Evolutionary conservation across 2,888 invertebrate species (phyloP).

Genomic region (Steinernema scapterisci): DNA sequence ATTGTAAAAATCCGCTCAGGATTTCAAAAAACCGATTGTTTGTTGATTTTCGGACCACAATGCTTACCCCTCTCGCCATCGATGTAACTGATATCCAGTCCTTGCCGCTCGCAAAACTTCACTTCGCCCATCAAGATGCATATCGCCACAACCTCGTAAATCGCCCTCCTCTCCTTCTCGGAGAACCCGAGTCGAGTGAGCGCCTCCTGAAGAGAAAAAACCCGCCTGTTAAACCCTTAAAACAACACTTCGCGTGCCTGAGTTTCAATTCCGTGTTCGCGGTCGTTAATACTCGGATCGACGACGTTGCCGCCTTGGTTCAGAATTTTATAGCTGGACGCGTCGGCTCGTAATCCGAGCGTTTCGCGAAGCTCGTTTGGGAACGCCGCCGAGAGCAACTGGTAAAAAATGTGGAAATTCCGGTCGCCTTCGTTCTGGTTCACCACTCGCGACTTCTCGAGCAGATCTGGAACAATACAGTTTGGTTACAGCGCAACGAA

Average conservation of each 20-base stretch:
- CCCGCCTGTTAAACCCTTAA: not conserved
- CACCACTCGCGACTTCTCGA: slow-evolving; percentile 73
- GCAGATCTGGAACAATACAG: slow-evolving; percentile 53
- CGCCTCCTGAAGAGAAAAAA: slow-evolving; percentile 45
- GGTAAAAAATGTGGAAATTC: slow-evolving; percentile 77
- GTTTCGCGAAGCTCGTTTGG: slow-evolving; percentile 33
- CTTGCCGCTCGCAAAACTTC: slow-evolving; percentile 60
- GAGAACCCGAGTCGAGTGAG: slow-evolving; percentile 53
- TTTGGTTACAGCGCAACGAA: not conserved
- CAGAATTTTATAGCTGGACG: slow-evolving; percentile 47
- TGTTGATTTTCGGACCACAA: no score
- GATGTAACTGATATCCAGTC: slow-evolving; percentile 60
- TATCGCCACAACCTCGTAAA: slow-evolving; percentile 55
- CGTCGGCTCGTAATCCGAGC: slow-evolving; percentile 37
- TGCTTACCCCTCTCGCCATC: slow-evolving; percentile 52
- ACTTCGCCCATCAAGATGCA: slow-evolving; percentile 64
- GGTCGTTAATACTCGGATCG: slow-evolving; percentile 39
- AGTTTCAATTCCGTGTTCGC: slow-evolving; percentile 30
- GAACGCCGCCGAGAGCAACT: slow-evolving; percentile 69
- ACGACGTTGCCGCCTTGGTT: slow-evolving; percentile 47
- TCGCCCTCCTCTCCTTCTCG: slow-evolving; percentile 48
- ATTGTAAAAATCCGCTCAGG: no score
- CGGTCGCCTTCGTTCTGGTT: slow-evolving; percentile 74
- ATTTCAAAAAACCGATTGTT: no score
- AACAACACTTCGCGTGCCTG: not conserved